Evolutionary conservation across 2,113 vertebrate species (phyloP).

Genomic region (Phrynosoma blainvillii): DNA sequence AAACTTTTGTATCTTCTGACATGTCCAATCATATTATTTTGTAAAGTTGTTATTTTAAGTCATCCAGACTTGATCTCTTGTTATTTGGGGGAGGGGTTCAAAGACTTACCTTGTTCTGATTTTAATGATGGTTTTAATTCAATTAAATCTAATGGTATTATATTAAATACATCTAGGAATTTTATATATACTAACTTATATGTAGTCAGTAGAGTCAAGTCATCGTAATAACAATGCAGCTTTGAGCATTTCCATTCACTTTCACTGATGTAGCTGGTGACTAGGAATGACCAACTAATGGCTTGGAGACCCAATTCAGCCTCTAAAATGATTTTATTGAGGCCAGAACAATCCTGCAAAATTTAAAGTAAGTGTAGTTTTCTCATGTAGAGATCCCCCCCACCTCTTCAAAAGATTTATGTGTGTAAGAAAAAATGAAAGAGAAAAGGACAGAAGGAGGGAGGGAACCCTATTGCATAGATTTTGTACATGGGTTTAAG

Average conservation of each 20-base stretch:
- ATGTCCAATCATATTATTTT: conserved; percentile 68
- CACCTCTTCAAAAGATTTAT: too few relatives aligned
- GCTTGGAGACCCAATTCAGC: background rate
- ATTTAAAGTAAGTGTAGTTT: background rate
- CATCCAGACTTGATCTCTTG: conserved; percentile 72
- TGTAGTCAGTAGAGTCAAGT: conserved; percentile 52
- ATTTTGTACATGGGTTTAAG: background rate
- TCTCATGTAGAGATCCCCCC: background rate
- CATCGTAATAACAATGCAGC: conserved; percentile 45
- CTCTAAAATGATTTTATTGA: background rate
- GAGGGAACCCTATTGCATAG: too few relatives aligned
- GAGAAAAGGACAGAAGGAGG: too few relatives aligned
- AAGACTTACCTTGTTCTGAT: conserved; percentile 67
- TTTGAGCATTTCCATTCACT: conserved; percentile 43
- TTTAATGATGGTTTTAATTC: conserved; percentile 71
- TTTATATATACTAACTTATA: conserved; percentile 64
- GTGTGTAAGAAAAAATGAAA: too few relatives aligned
- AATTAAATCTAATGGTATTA: conserved; percentile 72
- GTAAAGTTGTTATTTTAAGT: conserved; percentile 72
- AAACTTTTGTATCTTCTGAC: conserved; percentile 59
- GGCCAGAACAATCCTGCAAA: background rate
- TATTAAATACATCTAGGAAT: conserved; percentile 66
- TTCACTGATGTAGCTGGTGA: conserved; percentile 39
- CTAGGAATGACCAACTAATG: conserved; percentile 13
- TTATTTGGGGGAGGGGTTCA: conserved; percentile 70